Base-by-base conservation (phyloP, 1,140 invertebrate species). In the Wasmannia auropunctata region DNA sequence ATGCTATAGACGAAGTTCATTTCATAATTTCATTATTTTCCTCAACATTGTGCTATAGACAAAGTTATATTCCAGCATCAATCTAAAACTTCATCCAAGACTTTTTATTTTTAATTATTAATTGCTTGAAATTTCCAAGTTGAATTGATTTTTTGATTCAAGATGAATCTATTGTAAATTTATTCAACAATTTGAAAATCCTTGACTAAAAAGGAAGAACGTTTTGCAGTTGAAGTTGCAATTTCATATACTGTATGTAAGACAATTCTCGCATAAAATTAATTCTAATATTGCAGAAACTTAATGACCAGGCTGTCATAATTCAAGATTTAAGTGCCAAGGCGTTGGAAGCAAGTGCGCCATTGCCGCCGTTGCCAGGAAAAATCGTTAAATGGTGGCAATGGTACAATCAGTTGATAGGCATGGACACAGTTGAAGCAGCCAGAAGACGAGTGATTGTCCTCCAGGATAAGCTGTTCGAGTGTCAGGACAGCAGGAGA, bases 321-420 rank as follows among this genome's bases (percentile, higher is more conserved):
- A 92, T 94, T 43, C 93, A 95, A 89, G 91, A 94, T 88, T 65
- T 93, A 28, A 91, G 91, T 83, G 34, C 70, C 16, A 43, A 91
- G 34, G 40, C 89, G 4, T 46, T 94, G 22, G 58, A 93, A 58
- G 76, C 90, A 19, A 89, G 87, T 0, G 69, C 65, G 31, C 92
- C 93, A 5, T 84, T 95, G 37, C 94, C 65, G 31, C 92, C 93
- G 3, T 84, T 95, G 37, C 94, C 94, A 86, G 88, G 88, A 28
- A 90, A 72, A 75, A 58, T 95, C 6, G 72, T 94, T 1, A 91
- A 91, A 77, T 93, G 91, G 88, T 94, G 92, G 93, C 91, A 93
- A 74, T 95, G 95, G 95, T 95, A 95, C 80, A 93, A 95, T 76
- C 88, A 95, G 76, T 79, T 95, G 40, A 92, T 92, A 34, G 95